A percentile compares a stretch with the other conserved stretches of the same genome.
Conservation (phyloP, 2,797 vertebrate species). For the Sebastes steindachneri region DNA sequence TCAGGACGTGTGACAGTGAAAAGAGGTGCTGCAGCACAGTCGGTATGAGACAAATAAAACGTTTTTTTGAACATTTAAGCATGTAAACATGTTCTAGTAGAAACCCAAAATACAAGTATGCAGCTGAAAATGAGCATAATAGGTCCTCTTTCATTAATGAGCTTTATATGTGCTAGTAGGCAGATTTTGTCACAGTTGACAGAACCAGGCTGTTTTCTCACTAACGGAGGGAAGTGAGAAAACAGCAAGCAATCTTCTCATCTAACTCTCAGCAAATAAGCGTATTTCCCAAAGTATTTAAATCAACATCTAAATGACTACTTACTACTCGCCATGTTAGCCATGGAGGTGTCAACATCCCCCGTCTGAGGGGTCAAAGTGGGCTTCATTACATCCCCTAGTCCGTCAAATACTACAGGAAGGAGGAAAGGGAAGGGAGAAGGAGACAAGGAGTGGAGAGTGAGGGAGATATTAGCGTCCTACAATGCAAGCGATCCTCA, state of each 20-base stretch:
- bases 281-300: neutral
- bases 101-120: too few relatives aligned
- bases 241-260: neutral
- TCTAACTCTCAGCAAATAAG: neutral
- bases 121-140: too few relatives aligned
- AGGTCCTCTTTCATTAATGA: neutral
- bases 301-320: slow-evolving; percentile 50
- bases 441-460: slow-evolving; percentile 2
- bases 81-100: too few relatives aligned
- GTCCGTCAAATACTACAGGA: slow-evolving; percentile 92
- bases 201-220: neutral
- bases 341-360: slow-evolving; percentile 95
- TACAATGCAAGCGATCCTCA: slow-evolving; percentile 46
- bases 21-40: too few relatives aligned
- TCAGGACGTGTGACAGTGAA: too few relatives aligned
- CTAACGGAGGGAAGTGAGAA: neutral
- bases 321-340: slow-evolving; percentile 98
- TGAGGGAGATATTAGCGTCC: slow-evolving; percentile 54
- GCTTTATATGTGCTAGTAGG: neutral
- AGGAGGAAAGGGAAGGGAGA: neutral
- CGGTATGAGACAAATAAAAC: too few relatives aligned
- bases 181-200: neutral
- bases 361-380: slow-evolving; percentile 91
- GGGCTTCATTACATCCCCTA: slow-evolving; percentile 98
- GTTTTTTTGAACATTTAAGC: too few relatives aligned